Evolutionary conservation across 1,140 invertebrate species (phyloP).

Genomic region (Galendromus occidentalis): DNA sequence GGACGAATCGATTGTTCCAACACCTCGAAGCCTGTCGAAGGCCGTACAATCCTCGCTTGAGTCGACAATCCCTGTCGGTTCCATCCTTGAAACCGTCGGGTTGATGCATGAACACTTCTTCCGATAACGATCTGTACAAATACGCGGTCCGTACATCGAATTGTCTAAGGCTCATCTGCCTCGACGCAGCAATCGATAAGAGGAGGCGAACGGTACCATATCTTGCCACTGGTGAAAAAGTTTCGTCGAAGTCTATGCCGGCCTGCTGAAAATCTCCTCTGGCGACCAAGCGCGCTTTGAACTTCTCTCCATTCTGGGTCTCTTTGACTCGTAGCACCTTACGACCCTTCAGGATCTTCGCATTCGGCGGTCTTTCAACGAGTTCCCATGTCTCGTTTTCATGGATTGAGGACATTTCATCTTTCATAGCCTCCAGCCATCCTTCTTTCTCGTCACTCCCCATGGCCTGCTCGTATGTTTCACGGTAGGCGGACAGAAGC

Average conservation of each 20-base stretch:
- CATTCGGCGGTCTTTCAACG: background rate
- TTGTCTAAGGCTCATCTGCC: conserved; percentile 15
- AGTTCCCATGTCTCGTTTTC: background rate
- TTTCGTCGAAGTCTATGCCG: conserved; percentile 20
- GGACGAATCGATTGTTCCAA: conserved; percentile 12
- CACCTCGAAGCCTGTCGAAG: conserved; percentile 9
- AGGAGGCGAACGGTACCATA: conserved; percentile 19
- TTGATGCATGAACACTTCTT: conserved; percentile 19
- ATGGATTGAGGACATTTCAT: background rate
- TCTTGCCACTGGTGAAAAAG: conserved; percentile 26
- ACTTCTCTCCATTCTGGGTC: background rate
- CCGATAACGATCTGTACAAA: conserved; percentile 18
- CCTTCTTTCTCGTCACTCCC: no score
- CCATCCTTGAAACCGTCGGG: conserved; percentile 14
- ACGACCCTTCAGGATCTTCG: background rate
- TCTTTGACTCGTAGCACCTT: background rate
- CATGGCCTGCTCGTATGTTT: no score
- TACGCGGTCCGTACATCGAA: conserved; percentile 21
- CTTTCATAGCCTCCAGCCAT: background rate
- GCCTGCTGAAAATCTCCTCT: background rate
- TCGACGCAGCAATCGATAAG: conserved; percentile 14
- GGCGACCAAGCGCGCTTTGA: background rate
- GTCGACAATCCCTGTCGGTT: background rate
- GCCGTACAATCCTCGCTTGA: conserved; percentile 12
- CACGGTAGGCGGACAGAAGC: no score